These are phyloP conservation scores for Agriopis marginaria DNA, from an alignment of 2,888 invertebrate species.

Conservation along the genomic window DNA sequence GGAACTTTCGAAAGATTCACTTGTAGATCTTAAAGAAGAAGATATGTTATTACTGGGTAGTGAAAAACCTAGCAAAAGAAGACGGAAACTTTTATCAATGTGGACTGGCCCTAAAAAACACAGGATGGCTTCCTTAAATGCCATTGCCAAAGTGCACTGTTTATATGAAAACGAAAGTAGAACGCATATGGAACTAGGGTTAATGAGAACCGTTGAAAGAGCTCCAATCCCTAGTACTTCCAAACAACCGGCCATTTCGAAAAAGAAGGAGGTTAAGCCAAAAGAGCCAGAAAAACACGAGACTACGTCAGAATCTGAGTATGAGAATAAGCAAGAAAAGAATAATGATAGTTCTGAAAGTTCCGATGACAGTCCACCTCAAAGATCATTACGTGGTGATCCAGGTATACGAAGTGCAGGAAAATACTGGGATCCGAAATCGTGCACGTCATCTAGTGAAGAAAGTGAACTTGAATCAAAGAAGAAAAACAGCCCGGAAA, in stretches of 20 bases:
- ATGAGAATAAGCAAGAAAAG: slow-evolving; percentile 75
- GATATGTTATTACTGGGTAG: slow-evolving; percentile 63
- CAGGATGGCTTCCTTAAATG: slow-evolving; percentile 95
- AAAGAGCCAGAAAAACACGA: slow-evolving; percentile 78
- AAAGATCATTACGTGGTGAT: slow-evolving; percentile 89
- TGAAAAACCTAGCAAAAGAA: slow-evolving; percentile 78
- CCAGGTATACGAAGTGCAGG: slow-evolving; percentile 92
- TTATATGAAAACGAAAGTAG: slow-evolving; percentile 95
- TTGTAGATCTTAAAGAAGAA: slow-evolving; percentile 77
- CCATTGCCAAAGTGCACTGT: slow-evolving; percentile 95
- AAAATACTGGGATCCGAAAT: slow-evolving; percentile 94
- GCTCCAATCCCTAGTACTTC: slow-evolving; percentile 83
- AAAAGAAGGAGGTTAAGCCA: slow-evolving; percentile 78
- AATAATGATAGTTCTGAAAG: slow-evolving; percentile 79
- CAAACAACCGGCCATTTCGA: slow-evolving; percentile 65
- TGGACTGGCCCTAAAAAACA: slow-evolving; percentile 93
- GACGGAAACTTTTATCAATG: slow-evolving; percentile 88
- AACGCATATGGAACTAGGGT: slow-evolving; percentile 88
- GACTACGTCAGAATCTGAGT: slow-evolving; percentile 81
- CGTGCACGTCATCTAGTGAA: slow-evolving; percentile 87
- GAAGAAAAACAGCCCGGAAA: slow-evolving; percentile 68
- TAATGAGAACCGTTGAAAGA: slow-evolving; percentile 80
- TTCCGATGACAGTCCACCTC: slow-evolving; percentile 84
- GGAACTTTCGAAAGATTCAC: slow-evolving; percentile 79
- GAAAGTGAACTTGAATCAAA: slow-evolving; percentile 82